A percentile compares a stretch with the other conserved stretches of the same genome.
Conservation (phyloP, 2,113 vertebrate species). For the Perca schrenkii region DNA sequence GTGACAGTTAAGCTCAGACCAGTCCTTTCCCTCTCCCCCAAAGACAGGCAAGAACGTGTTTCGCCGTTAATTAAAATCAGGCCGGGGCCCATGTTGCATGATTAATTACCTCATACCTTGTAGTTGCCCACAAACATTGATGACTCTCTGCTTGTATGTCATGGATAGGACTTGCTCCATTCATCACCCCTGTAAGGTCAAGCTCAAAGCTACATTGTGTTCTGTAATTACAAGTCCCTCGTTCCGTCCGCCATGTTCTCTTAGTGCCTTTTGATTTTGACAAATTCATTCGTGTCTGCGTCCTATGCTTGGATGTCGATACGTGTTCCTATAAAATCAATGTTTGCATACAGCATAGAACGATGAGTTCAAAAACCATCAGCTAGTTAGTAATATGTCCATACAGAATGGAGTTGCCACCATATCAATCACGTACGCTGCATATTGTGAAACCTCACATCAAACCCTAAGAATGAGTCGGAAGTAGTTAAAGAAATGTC, state of each 20-base stretch:
- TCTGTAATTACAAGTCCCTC: slow-evolving; percentile 76
- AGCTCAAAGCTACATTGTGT: slow-evolving; percentile 67
- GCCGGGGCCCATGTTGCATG: slow-evolving; percentile 66
- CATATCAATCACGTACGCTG: not conserved
- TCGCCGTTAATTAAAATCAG: slow-evolving; percentile 79
- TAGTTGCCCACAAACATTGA: slow-evolving; percentile 74
- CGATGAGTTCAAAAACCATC: not conserved
- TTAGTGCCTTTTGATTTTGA: slow-evolving; percentile 60
- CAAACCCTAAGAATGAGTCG: not conserved
- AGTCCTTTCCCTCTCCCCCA: slow-evolving; percentile 19
- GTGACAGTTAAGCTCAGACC: slow-evolving; percentile 17
- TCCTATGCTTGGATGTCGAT: slow-evolving; percentile 30
- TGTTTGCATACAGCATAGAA: slow-evolving; percentile 32
- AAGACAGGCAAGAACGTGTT: slow-evolving; percentile 65
- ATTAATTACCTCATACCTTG: slow-evolving; percentile 80
- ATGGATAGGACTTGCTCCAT: slow-evolving; percentile 70
- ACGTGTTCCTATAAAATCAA: slow-evolving; percentile 41
- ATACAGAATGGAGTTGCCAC: not conserved
- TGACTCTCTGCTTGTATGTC: slow-evolving; percentile 73
- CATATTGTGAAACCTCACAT: not conserved
- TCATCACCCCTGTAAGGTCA: slow-evolving; percentile 83
- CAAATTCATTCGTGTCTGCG: slow-evolving; percentile 42
- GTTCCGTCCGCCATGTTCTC: slow-evolving; percentile 34
- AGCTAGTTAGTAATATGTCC: not conserved
- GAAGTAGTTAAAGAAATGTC: slow-evolving; percentile 19